These are phyloP conservation scores for Lepisosteus osseus DNA, from an alignment of 2,113 vertebrate genomes.

Conservation along the genomic window DNA sequence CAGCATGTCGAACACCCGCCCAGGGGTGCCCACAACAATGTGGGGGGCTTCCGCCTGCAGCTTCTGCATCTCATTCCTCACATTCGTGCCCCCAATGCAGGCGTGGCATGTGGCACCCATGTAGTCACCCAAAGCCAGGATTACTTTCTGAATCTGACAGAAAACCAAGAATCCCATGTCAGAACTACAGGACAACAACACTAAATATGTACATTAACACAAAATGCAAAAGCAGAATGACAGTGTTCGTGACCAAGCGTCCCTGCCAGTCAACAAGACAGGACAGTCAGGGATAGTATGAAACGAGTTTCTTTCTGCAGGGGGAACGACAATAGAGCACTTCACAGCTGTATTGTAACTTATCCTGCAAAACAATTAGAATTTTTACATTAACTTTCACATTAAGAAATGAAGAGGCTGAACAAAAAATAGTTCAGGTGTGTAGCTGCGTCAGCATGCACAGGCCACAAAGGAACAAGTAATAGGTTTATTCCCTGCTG, in stretches of 20 bases:
- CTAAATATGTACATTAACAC: neutral
- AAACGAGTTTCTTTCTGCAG: conserved; percentile 5
- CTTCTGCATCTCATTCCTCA: conserved; percentile 85
- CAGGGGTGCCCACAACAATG: conserved; percentile 84
- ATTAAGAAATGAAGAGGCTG: neutral
- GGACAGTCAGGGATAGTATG: conserved; percentile 4
- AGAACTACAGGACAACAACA: neutral
- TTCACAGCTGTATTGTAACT: conserved; percentile 7
- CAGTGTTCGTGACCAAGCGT: conserved; percentile 8
- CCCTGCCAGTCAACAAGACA: neutral
- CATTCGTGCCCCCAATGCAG: conserved; percentile 84
- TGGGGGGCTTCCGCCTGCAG: conserved; percentile 82
- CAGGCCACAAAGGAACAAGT: too few species aligned
- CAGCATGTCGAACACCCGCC: conserved; percentile 83
- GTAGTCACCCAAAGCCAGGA: conserved; percentile 83
- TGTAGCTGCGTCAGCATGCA: too few species aligned
- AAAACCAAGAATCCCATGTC: neutral
- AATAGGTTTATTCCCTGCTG: too few species aligned
- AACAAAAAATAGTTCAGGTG: too few species aligned
- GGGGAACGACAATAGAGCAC: conserved; percentile 10
- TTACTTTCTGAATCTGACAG: conserved; percentile 79
- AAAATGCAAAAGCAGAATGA: neutral
- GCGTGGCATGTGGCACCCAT: conserved; percentile 87
- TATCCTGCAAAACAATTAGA: neutral
- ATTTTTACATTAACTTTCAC: neutral